Base-by-base conservation (phyloP, 2,797 vertebrate species). In the Myotis pilosus region DNA sequence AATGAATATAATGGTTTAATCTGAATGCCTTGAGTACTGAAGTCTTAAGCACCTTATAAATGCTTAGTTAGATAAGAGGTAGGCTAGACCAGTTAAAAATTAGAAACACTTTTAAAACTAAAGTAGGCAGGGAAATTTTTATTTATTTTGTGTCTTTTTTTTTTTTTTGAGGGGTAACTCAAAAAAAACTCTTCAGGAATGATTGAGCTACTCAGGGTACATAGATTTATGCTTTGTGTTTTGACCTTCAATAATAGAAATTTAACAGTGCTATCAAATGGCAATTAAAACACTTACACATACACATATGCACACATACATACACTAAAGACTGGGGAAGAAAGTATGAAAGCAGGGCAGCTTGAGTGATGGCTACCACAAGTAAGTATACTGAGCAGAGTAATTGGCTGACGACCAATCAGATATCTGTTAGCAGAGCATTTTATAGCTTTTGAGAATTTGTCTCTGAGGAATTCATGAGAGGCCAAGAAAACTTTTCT, bases 51-150 rank as follows among this genome's bases (percentile, higher is more conserved):
- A 0, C 36, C 30, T 83, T 44, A 36, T 68, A 92, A 89, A 83
- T 86, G 47, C 51, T 44, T 38, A 74, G 30, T 36, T 86, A 75
- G 57, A 49, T 64, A 78, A 92, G 51, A 88, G 12, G 44, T 33
- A 36, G 17, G 11, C 6, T 44, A 62, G 55, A 75, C 6, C 25
- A 62, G n/a, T 10, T 78, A 80, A 49, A 64, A 57, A 19, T 89
- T 80, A 86, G 62, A 91, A 94, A 80, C n/a, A 68, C n/a, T 87
- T 16, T 90, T 25, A 38, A 87, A 94, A 87, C 4, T 22, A 64
- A 93, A 69, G 12, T 38, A 86, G 20, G 6, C 44, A 69, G 66
- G 25, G 15, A 13, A 64, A 0, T 57, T 55, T 66, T 74, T 49
- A 4, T 62, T 49, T 83, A 8, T 83, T 60, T 33, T 91, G 20